phyloP scores from a whole-genome alignment of 2,113 vertebrate genomes.

The Rana temporaria region DNA sequence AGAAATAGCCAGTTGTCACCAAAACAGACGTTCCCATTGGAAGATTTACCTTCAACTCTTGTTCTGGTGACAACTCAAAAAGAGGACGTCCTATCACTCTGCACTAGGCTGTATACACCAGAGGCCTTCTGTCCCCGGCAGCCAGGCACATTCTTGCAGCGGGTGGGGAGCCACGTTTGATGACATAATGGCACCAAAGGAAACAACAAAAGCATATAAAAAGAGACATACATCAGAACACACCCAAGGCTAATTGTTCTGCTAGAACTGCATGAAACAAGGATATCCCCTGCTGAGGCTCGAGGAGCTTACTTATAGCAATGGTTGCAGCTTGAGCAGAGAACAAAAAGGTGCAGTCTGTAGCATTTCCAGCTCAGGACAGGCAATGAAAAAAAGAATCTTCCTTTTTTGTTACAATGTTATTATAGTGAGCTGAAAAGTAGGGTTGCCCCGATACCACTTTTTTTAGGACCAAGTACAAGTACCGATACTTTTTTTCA shows the following conservation, averaged over 20 bases:
- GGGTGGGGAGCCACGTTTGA: conserved; percentile 18
- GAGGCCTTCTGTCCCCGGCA: background rate
- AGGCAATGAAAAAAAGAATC: too few relatives aligned
- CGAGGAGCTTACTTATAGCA: background rate
- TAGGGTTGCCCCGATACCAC: too few relatives aligned
- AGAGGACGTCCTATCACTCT: background rate
- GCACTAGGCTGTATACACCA: background rate
- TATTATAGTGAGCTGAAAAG: too few relatives aligned
- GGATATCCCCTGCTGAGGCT: background rate
- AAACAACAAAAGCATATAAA: background rate
- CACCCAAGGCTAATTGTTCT: background rate
- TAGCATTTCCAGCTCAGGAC: too few relatives aligned
- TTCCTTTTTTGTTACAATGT: too few relatives aligned
- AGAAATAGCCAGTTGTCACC: too few relatives aligned
- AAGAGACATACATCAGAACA: background rate
- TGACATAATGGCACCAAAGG: background rate
- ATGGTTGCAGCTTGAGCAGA: background rate
- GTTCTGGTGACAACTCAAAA: too few relatives aligned
- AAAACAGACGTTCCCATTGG: too few relatives aligned
- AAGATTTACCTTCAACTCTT: too few relatives aligned
- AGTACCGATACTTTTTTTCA: too few relatives aligned
- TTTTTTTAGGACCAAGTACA: too few relatives aligned
- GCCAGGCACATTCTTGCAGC: background rate
- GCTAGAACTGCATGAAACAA: background rate
- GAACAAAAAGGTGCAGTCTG: too few relatives aligned